Evolutionary conservation across 2,797 vertebrate genomes (phyloP).

Genomic region (Aulostomus chinensis): DNA sequence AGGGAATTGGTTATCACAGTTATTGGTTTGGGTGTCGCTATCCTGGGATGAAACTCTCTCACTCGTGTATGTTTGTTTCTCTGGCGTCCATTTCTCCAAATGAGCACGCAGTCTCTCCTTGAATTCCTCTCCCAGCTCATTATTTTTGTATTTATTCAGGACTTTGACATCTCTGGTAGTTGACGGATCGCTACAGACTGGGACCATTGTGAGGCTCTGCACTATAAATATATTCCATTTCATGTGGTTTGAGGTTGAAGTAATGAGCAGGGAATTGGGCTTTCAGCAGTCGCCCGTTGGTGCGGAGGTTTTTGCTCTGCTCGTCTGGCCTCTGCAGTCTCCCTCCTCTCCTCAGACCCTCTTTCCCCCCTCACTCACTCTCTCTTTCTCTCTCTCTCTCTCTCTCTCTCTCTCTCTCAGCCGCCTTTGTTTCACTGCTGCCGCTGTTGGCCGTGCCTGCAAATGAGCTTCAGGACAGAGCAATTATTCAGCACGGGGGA

Average conservation of each 20-base stretch:
- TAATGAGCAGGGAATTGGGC: constrained; percentile 32
- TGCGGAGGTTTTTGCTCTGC: constrained; percentile 13
- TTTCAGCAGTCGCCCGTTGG: constrained; percentile 19
- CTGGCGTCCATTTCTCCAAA: too few species aligned
- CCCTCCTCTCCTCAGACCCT: constrained; percentile 1
- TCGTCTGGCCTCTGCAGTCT: constrained; percentile 42
- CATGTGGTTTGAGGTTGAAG: constrained; percentile 44
- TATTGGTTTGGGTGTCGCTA: too few species aligned
- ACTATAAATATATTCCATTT: constrained; percentile 49
- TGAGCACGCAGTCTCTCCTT: too few species aligned
- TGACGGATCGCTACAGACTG: constrained; percentile 18
- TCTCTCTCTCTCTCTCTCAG: constrained; percentile 1
- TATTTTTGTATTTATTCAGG: too few species aligned
- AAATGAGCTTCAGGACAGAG: constrained; percentile 70
- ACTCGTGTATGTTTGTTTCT: too few species aligned
- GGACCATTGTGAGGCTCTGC: constrained; percentile 18
- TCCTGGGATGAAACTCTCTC: too few species aligned
- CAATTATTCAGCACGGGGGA: constrained; percentile 68
- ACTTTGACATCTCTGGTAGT: too few species aligned
- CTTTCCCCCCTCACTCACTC: not conserved
- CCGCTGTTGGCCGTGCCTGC: constrained; percentile 68
- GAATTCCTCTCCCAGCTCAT: too few species aligned
- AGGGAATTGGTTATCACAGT: too few species aligned
- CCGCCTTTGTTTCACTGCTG: constrained; percentile 61
- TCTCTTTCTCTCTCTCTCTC: not conserved